Conservation (phyloP, 2,113 vertebrate genomes). For the Prunella himalayana region DNA sequence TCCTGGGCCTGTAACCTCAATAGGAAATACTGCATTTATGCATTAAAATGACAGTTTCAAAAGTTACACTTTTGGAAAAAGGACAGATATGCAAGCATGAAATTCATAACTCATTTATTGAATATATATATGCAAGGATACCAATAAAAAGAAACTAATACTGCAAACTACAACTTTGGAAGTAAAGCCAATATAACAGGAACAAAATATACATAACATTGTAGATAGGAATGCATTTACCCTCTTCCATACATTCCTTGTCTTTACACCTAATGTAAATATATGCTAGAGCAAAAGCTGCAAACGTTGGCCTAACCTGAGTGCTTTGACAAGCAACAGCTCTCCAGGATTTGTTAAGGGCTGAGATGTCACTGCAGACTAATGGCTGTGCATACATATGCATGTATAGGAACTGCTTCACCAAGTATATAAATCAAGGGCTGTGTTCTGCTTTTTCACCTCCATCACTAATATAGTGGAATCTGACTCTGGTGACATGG, state of each 20-base stretch:
- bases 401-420: slow-evolving; percentile 58
- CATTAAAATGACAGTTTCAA: neutral
- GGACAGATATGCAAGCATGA: slow-evolving; percentile 68
- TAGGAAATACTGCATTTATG: neutral
- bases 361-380: slow-evolving; percentile 62
- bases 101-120: slow-evolving; percentile 78
- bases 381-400: slow-evolving; percentile 46
- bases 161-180: slow-evolving; percentile 78
- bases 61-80: slow-evolving; percentile 49
- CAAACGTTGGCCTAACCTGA: slow-evolving; percentile 62
- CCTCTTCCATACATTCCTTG: slow-evolving; percentile 71
- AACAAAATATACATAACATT: slow-evolving; percentile 78
- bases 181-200: slow-evolving; percentile 80
- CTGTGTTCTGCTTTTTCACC: neutral
- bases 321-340: slow-evolving; percentile 70
- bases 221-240: slow-evolving; percentile 73
- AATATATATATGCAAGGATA: slow-evolving; percentile 77
- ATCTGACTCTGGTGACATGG: neutral
- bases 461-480: neutral
- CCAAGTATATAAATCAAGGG: slow-evolving; percentile 35
- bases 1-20: neutral
- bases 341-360: slow-evolving; percentile 66
- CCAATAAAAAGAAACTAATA: slow-evolving; percentile 78
- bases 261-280: slow-evolving; percentile 70
- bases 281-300: slow-evolving; percentile 67